Evolutionary conservation across 1,140 invertebrate species (phyloP).

Genomic region (Ephestia elutella): DNA sequence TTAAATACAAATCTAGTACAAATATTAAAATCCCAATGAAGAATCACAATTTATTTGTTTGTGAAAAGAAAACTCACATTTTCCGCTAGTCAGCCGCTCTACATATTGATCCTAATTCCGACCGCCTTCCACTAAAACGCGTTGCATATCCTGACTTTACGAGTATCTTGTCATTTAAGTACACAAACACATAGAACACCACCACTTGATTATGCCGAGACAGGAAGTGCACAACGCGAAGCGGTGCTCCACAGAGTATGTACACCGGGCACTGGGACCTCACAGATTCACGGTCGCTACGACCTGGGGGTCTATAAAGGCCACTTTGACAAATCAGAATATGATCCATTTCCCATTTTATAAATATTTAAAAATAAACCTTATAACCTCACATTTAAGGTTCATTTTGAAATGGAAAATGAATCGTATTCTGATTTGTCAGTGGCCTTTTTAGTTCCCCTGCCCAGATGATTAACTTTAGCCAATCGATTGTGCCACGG

Average conservation of each 20-base stretch:
- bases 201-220: conserved; percentile 10
- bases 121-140: conserved; percentile 38
- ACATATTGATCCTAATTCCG: conserved; percentile 50
- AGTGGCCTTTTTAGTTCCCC: too few relatives aligned
- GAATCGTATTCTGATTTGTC: too few relatives aligned
- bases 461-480: conserved; percentile 64
- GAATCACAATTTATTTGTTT: conserved; percentile 5
- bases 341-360: too few relatives aligned
- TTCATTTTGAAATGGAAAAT: too few relatives aligned
- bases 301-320: too few relatives aligned
- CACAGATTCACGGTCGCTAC: conserved; percentile 63
- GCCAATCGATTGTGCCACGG: conserved; percentile 65
- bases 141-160: conserved; percentile 30
- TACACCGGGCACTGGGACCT: conserved; percentile 35
- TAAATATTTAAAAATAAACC: too few relatives aligned
- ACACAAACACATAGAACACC: conserved; percentile 18
- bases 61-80: conserved; percentile 46
- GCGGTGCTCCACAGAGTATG: conserved; percentile 49
- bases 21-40: too few relatives aligned
- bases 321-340: too few relatives aligned
- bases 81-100: conserved; percentile 64
- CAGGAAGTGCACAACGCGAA: conserved; percentile 54
- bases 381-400: too few relatives aligned
- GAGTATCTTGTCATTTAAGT: conserved; percentile 32
- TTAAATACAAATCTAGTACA: too few relatives aligned